Conservation (phyloP, 2,888 invertebrate species). For the Dyspetes luteomarginatus region DNA sequence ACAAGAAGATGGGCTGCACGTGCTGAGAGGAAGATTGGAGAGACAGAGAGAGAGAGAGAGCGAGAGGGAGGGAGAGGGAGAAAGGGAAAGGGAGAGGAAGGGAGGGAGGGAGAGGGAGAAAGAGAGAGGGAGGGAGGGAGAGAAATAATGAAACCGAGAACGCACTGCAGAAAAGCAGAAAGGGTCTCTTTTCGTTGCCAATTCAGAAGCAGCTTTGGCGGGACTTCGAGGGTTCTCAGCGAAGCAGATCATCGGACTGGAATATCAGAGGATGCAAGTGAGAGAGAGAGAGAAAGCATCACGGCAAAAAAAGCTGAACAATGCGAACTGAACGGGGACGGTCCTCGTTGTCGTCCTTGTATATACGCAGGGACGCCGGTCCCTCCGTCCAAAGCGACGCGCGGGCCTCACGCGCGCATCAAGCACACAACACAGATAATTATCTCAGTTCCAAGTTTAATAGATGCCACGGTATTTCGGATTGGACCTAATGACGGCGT, state of each 20-base stretch:
- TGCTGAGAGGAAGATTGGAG: conserved; percentile 30
- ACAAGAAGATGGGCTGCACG: conserved; percentile 42
- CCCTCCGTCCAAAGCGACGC: conserved; percentile 35
- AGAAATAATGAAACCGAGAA: conserved; percentile 50
- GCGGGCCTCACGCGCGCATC: conserved; percentile 54
- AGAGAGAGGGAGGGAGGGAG: conserved; percentile 34
- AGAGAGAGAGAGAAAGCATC: background rate
- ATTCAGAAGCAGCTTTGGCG: conserved; percentile 25
- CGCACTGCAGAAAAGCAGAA: conserved; percentile 54
- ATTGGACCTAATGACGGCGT: conserved; percentile 82
- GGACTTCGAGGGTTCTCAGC: background rate
- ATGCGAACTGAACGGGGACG: conserved; percentile 71
- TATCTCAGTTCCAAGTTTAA: conserved; percentile 82
- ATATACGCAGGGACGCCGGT: conserved; percentile 15
- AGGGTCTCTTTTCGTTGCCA: conserved; percentile 24
- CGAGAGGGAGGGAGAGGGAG: conserved; percentile 43
- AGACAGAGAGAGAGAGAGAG: conserved; percentile 31
- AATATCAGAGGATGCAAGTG: conserved; percentile 30
- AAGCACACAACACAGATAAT: conserved; percentile 76
- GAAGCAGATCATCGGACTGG: conserved; percentile 30
- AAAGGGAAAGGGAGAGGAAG: conserved; percentile 16
- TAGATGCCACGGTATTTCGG: conserved; percentile 82
- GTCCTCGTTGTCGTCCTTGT: conserved; percentile 44
- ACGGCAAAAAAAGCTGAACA: conserved; percentile 75
- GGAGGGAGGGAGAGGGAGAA: conserved; percentile 44